These are phyloP conservation scores for Litocranius walleri DNA, from an alignment of 2,113 vertebrate genomes.

Conservation along the genomic window DNA sequence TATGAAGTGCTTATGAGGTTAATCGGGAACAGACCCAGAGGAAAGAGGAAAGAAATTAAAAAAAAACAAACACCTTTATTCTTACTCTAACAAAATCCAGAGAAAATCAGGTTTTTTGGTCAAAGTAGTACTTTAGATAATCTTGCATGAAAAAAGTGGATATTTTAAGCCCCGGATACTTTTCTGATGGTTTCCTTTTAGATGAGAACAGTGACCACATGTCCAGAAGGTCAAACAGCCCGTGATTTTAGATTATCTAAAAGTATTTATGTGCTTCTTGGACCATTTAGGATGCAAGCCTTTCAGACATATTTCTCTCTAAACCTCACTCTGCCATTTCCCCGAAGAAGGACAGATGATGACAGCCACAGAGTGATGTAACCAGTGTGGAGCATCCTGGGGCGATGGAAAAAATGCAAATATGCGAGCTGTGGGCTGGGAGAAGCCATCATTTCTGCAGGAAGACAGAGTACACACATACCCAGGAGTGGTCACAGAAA, in stretches of 20 bases:
- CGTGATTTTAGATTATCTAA: neutral
- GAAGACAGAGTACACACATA: neutral
- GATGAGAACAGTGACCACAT: neutral
- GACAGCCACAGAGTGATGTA: neutral
- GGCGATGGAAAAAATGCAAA: rapidly evolving
- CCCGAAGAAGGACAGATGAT: neutral
- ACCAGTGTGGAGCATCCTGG: rapidly evolving
- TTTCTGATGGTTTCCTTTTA: neutral
- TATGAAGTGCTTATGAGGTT: conserved; percentile 18
- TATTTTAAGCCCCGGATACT: neutral
- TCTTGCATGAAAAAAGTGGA: neutral
- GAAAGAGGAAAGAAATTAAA: neutral
- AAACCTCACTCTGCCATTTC: neutral
- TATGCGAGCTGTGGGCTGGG: rapidly evolving
- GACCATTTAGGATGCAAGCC: neutral
- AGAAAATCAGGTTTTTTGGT: neutral
- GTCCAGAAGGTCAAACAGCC: neutral
- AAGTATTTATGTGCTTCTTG: neutral
- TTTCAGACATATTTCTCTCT: neutral
- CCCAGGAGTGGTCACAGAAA: rapidly evolving
- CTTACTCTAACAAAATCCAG: neutral
- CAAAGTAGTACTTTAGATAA: neutral
- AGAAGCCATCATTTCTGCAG: neutral
- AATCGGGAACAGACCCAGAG: neutral
- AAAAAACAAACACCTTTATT: conserved; percentile 31